Evolutionary conservation across 2,797 vertebrate genomes (phyloP).

Genomic region (Dallia pectoralis): DNA sequence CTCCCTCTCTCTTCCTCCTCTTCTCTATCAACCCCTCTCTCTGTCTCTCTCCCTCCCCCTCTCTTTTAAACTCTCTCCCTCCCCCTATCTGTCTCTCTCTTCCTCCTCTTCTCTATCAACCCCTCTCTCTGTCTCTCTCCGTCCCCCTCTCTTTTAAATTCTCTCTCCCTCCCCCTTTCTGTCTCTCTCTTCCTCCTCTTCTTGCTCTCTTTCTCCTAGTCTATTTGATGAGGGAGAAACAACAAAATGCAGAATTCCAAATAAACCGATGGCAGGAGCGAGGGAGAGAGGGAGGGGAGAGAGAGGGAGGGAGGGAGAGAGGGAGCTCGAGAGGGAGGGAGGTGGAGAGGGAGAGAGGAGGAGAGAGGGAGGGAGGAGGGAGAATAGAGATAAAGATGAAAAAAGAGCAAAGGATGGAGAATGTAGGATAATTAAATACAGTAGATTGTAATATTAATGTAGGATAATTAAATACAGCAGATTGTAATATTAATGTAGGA

Average conservation of each 20-base stretch:
- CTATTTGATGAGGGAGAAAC: neutral
- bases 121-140: neutral
- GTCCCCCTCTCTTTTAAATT: constrained; percentile 34
- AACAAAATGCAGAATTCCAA: neutral
- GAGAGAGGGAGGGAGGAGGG: no score
- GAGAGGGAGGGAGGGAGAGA: neutral
- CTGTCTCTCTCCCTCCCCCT: neutral
- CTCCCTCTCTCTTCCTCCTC: no score
- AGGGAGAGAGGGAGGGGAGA: neutral
- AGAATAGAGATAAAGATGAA: no score
- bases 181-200: constrained; percentile 6
- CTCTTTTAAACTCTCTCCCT: neutral
- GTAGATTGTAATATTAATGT: neutral
- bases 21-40: fast-evolving
- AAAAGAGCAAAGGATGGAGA: no score
- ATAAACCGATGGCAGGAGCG: no score
- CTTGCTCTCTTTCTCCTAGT: neutral
- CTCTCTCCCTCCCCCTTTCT: constrained; percentile 28
- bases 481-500: neutral
- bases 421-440: no score
- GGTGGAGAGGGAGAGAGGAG: no score
- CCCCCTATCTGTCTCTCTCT: neutral
- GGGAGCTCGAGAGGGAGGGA: neutral
- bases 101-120: neutral
- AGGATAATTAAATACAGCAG: neutral